Evolutionary conservation across 2,888 invertebrate species (phyloP).

Genomic region (Hirtodrosophila cameraria): DNA sequence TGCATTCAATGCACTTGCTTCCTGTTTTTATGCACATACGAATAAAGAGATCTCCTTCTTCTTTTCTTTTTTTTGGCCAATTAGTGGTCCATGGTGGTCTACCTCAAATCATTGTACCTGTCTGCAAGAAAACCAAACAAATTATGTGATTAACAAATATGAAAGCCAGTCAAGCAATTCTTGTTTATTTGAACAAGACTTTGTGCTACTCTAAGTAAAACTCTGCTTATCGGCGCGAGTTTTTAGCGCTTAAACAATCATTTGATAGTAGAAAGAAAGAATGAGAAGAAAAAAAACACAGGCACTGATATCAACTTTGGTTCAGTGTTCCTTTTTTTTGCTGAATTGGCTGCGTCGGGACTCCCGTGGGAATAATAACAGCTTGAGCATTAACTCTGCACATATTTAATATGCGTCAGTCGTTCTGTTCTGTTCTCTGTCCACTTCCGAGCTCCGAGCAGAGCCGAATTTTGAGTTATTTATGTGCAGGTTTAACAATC

Average conservation of each 20-base stretch:
- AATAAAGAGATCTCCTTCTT: constrained; percentile 69
- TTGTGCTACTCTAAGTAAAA: neutral
- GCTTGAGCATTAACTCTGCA: constrained; percentile 34
- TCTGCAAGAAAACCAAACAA: constrained; percentile 63
- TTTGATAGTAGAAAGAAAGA: constrained; percentile 50
- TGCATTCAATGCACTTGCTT: constrained; percentile 49
- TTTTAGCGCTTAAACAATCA: constrained; percentile 61
- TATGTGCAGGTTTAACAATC: constrained; percentile 25
- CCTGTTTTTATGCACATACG: constrained; percentile 53
- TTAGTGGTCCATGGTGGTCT: constrained; percentile 58
- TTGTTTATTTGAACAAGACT: constrained; percentile 25
- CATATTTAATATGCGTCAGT: constrained; percentile 63
- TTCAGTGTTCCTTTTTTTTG: constrained; percentile 36
- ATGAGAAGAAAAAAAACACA: constrained; percentile 1
- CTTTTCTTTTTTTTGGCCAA: constrained; percentile 59
- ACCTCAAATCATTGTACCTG: constrained; percentile 47
- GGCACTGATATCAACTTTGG: constrained; percentile 40
- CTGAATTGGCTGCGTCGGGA: constrained; percentile 13
- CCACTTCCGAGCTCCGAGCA: too few relatives aligned
- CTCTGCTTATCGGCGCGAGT: constrained; percentile 46
- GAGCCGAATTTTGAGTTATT: constrained; percentile 40
- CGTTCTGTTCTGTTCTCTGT: too few relatives aligned
- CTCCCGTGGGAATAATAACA: constrained; percentile 73
- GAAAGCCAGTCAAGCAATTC: constrained; percentile 20
- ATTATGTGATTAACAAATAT: constrained; percentile 71